Conservation (phyloP, 2,888 invertebrate genomes). For the Muschampia staudingeri region DNA sequence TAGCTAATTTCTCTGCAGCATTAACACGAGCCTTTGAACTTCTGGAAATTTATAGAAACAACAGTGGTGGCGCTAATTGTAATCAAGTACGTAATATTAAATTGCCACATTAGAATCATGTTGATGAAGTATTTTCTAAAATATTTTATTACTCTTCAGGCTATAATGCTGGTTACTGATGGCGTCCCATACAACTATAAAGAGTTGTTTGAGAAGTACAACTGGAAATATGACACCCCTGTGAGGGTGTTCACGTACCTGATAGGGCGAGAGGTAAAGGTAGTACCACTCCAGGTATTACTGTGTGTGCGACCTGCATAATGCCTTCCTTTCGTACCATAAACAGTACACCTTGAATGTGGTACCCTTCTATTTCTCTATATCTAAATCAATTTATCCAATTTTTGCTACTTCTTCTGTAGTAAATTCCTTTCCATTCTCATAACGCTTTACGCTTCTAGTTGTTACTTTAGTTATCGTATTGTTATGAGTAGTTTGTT, state of each 20-base stretch:
- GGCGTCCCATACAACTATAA: conserved; percentile 99
- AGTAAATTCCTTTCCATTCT: conserved; percentile 73
- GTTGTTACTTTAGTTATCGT: conserved; percentile 65
- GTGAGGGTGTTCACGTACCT: conserved; percentile 99
- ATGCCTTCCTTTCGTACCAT: conserved; percentile 85
- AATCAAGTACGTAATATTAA: conserved; percentile 80
- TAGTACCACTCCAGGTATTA: conserved; percentile 91
- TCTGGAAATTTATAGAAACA: conserved; percentile 92
- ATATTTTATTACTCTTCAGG: conserved; percentile 90
- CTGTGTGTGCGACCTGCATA: conserved; percentile 91
- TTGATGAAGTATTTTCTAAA: not conserved
- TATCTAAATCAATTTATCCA: conserved; percentile 54
- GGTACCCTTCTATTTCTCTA: conserved; percentile 82
- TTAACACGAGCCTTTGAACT: conserved; percentile 97
- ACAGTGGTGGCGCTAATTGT: conserved; percentile 92
- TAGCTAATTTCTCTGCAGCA: conserved; percentile 98
- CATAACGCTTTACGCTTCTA: conserved; percentile 82
- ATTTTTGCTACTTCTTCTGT: conserved; percentile 45
- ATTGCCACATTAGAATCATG: not conserved
- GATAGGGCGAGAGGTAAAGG: conserved; percentile 97
- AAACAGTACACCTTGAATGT: conserved; percentile 90
- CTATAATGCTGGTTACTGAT: conserved; percentile 99
- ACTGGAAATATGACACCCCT: conserved; percentile 95
- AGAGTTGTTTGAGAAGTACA: conserved; percentile 97
- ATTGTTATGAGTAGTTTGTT: conserved; percentile 39